Evolutionary conservation across 1,140 invertebrate genomes (phyloP).

Genomic region (Anoplophora glabripennis): DNA sequence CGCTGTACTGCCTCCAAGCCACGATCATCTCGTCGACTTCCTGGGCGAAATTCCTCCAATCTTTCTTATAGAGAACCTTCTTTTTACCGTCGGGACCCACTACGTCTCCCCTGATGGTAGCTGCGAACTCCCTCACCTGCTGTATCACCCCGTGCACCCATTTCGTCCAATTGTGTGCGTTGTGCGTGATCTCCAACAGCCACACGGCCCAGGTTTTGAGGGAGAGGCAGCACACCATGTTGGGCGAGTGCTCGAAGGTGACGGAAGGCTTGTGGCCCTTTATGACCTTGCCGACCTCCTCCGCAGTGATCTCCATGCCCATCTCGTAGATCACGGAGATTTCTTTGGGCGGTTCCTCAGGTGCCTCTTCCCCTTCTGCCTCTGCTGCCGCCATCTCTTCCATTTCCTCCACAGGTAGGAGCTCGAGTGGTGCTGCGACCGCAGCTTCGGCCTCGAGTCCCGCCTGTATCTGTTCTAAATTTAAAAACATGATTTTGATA

Average conservation of each 20-base stretch:
- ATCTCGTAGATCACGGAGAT: conserved; percentile 30
- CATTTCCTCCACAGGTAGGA: conserved; percentile 8
- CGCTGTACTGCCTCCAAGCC: conserved; percentile 38
- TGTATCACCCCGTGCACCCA: conserved; percentile 37
- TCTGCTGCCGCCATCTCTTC: conserved; percentile 10
- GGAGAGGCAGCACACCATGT: conserved; percentile 38
- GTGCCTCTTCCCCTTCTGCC: conserved; percentile 4
- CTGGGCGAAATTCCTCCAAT: conserved; percentile 35
- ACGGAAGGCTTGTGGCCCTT: conserved; percentile 35
- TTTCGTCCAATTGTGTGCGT: conserved; percentile 42
- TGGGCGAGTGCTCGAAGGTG: conserved; percentile 34
- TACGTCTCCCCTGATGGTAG: conserved; percentile 34
- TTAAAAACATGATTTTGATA: too few species aligned
- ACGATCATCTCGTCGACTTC: conserved; percentile 35
- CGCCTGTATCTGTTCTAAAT: not conserved
- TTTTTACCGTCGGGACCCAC: conserved; percentile 21
- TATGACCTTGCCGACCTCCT: conserved; percentile 12
- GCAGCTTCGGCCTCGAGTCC: not conserved
- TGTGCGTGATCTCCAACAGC: conserved; percentile 39
- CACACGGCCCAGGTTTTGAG: conserved; percentile 42
- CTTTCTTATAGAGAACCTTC: conserved; percentile 33
- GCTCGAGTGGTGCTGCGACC: too few species aligned
- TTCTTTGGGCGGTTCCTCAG: not conserved
- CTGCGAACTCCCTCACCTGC: conserved; percentile 30
- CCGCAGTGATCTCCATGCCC: conserved; percentile 5